Conservation (phyloP, 1,140 invertebrate species). For the Macrobrachium nipponense region DNA sequence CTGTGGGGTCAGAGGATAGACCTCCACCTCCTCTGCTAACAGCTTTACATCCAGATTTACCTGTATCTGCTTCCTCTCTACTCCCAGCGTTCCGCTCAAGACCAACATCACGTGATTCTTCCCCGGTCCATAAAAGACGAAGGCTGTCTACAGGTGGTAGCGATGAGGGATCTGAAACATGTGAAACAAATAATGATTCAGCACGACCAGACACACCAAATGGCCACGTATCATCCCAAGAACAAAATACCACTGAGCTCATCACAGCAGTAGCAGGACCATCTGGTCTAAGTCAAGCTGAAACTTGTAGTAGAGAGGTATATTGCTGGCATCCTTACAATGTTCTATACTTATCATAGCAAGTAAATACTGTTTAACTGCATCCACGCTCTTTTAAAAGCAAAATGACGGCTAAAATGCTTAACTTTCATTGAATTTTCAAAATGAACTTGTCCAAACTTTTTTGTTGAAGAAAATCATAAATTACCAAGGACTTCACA, state of each 20-base stretch:
- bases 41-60: constrained; percentile 43
- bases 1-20: constrained; percentile 44
- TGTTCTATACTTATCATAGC: neutral
- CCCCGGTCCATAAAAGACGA: constrained; percentile 55
- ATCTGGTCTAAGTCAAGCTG: constrained; percentile 31
- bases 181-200: constrained; percentile 32
- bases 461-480: no score
- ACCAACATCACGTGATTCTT: constrained; percentile 41
- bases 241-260: constrained; percentile 27
- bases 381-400: no score
- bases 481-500: no score
- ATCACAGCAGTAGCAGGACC: constrained; percentile 30
- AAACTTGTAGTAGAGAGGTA: constrained; percentile 47
- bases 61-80: constrained; percentile 26
- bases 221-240: constrained; percentile 40
- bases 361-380: no score
- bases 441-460: no score
- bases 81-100: constrained; percentile 43
- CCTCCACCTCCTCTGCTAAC: constrained; percentile 42
- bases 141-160: constrained; percentile 42
- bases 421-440: no score
- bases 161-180: constrained; percentile 32
- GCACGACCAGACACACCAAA: constrained; percentile 28
- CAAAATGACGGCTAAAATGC: no score
- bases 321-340: neutral